Evolutionary conservation across 2,797 vertebrate species (phyloP).

Genomic region (Anas bernieri): DNA sequence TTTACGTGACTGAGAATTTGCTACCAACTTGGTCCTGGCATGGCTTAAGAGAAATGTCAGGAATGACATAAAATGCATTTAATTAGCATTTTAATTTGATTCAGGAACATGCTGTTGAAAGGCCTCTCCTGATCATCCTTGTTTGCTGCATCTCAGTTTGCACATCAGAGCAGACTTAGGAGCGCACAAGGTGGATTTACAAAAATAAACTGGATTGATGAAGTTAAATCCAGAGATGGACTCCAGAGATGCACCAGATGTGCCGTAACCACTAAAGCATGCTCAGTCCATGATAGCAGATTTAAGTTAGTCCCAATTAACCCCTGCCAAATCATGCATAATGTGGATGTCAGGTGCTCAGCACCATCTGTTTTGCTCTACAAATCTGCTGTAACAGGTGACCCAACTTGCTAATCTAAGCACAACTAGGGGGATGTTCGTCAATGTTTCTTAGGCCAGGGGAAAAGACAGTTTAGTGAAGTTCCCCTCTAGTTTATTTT

Average conservation of each 20-base stretch:
- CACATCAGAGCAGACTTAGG: neutral
- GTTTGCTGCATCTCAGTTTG: constrained; percentile 6
- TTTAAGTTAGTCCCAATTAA: constrained; percentile 37
- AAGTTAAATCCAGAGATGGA: neutral
- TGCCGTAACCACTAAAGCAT: neutral
- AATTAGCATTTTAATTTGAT: neutral
- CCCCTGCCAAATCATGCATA: neutral
- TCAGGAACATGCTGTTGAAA: neutral
- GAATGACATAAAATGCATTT: neutral
- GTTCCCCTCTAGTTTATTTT: neutral
- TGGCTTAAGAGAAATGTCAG: neutral
- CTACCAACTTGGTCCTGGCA: neutral
- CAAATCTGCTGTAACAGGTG: constrained; percentile 33
- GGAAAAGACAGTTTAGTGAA: neutral
- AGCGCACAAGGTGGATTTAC: constrained; percentile 11
- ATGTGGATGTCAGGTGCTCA: neutral
- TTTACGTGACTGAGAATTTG: neutral
- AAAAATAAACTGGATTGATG: constrained; percentile 38
- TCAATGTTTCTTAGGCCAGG: neutral
- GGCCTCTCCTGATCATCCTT: neutral
- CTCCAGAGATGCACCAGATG: constrained; percentile 13
- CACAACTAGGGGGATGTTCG: neutral
- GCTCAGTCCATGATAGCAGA: neutral
- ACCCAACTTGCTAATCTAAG: neutral
- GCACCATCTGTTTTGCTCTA: constrained; percentile 38